These are phyloP conservation scores for Agrochola lychnidis DNA, from an alignment of 2,888 invertebrate species.

Conservation along the genomic window DNA sequence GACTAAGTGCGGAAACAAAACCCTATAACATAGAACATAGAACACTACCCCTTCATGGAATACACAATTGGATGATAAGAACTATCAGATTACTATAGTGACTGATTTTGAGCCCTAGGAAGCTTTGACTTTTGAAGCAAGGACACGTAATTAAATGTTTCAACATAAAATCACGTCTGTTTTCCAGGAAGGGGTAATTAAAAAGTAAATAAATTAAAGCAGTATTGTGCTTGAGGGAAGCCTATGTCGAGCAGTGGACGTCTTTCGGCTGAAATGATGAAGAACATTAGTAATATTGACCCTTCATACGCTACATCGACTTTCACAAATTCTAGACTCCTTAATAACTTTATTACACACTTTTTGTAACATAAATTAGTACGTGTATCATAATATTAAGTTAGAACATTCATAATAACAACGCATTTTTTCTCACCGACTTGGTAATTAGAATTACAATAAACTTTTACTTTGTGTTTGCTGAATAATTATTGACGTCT, in stretches of 20 bases:
- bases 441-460: conserved; percentile 5
- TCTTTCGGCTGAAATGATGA: too few species aligned
- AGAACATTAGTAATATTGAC: not conserved
- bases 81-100: too few species aligned
- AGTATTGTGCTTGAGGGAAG: too few species aligned
- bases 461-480: conserved; percentile 17
- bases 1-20: too few species aligned
- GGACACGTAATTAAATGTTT: not conserved
- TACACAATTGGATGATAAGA: too few species aligned
- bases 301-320: not conserved
- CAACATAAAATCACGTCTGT: not conserved
- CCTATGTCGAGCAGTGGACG: too few species aligned
- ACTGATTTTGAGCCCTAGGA: not conserved
- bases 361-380: conserved; percentile 11
- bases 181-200: not conserved
- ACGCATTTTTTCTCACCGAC: conserved; percentile 8
- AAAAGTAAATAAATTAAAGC: not conserved
- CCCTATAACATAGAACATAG: too few species aligned
- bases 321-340: conserved; percentile 1
- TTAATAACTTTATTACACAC: not conserved
- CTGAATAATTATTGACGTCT: not conserved
- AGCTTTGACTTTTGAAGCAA: not conserved
- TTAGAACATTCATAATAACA: conserved; percentile 16
- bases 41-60: too few species aligned
- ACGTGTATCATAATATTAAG: conserved; percentile 2